phyloP scores from a whole-genome alignment of 2,113 vertebrate species.

The Saguinus imperator region DNA sequence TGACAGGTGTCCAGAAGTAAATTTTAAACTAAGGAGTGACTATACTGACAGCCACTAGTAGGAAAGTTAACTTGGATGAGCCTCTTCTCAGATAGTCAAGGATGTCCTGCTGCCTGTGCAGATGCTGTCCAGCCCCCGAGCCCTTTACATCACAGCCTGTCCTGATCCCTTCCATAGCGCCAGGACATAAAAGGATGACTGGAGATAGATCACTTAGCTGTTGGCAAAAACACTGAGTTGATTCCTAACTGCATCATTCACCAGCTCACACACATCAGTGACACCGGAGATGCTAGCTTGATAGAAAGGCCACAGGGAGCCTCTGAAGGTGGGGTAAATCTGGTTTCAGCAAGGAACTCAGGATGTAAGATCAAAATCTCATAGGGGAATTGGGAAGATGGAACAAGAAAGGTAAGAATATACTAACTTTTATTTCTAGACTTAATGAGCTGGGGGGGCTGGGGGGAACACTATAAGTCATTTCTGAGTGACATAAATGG shows the following conservation, averaged over 20 bases:
- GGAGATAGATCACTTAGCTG: neutral
- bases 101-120: neutral
- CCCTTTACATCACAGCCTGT: neutral
- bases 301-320: slow-evolving; percentile 56
- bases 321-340: neutral
- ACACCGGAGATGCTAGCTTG: slow-evolving; percentile 34
- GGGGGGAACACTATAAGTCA: slow-evolving; percentile 14
- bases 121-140: neutral
- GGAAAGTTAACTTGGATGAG: neutral
- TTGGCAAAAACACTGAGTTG: slow-evolving; percentile 34
- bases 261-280: slow-evolving; percentile 39
- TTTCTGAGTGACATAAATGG: slow-evolving; percentile 46
- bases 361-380: slow-evolving; percentile 67
- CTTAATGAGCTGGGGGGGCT: slow-evolving; percentile 11
- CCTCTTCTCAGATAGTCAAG: neutral
- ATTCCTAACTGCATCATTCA: slow-evolving; percentile 47
- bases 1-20: neutral
- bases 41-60: neutral
- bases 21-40: neutral
- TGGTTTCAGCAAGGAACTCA: slow-evolving; percentile 60
- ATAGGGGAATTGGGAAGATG: slow-evolving; percentile 55
- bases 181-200: neutral
- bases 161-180: neutral
- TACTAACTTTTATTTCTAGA: slow-evolving; percentile 60
- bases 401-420: slow-evolving; percentile 64